Percentiles rank a stretch among this genome's conserved stretches.
These are phyloP conservation scores for Onychomys leucogaster DNA, from an alignment of 2,797 vertebrate genomes.

Conservation along the genomic window DNA sequence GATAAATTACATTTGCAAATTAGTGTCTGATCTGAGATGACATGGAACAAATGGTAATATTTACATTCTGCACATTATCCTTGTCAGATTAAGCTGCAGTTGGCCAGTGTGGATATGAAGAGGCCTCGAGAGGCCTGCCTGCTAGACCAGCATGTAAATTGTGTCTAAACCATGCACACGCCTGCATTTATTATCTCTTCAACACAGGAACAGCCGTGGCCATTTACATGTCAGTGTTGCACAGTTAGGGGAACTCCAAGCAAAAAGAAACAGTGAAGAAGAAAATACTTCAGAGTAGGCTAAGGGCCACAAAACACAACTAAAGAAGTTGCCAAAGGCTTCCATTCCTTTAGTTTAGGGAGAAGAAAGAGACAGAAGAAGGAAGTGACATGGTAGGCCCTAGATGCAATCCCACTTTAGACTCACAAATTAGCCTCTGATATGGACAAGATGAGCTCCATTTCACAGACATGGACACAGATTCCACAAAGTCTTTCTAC, in stretches of 20 bases:
- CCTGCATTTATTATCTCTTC: conserved; percentile 74
- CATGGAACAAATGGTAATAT: conserved; percentile 84
- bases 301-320: background rate
- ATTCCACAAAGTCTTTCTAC: background rate
- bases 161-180: conserved; percentile 78
- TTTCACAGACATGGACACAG: background rate
- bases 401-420: background rate
- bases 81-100: conserved; percentile 76
- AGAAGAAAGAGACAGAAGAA: background rate
- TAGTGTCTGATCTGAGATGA: conserved; percentile 82
- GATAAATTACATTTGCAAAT: conserved; percentile 81
- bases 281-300: conserved; percentile 16
- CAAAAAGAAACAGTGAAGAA: conserved; percentile 46
- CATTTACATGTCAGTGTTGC: conserved; percentile 48
- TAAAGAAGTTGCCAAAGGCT: background rate
- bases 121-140: conserved; percentile 71
- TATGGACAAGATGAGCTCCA: background rate
- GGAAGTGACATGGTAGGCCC: background rate
- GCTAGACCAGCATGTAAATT: conserved; percentile 77
- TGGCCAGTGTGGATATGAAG: conserved; percentile 74
- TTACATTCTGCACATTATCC: conserved; percentile 85
- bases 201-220: conserved; percentile 56
- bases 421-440: background rate
- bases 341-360: conserved; percentile 35
- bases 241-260: conserved; percentile 52